A percentile compares a stretch with the other conserved stretches of the same genome.
Evolutionary conservation across 2,888 invertebrate species (phyloP).

Genomic region (Drosophila koepferae): DNA sequence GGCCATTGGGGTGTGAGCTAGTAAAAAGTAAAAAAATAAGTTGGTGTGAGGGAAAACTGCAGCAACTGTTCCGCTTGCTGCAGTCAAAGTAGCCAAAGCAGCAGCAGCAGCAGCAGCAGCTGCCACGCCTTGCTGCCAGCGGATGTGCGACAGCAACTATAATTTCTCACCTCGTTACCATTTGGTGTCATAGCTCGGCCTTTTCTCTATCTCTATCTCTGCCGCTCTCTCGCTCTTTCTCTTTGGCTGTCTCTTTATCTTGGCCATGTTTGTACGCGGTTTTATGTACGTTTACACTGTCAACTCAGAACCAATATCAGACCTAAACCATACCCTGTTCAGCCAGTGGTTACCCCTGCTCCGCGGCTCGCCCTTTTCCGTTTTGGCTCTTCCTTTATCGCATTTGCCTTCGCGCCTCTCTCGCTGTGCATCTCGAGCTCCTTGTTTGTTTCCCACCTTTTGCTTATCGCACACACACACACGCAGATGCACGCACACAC

Average conservation of each 20-base stretch:
- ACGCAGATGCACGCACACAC: conserved; percentile 19
- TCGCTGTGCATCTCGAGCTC: conserved; percentile 25
- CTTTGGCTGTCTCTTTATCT: conserved; percentile 16
- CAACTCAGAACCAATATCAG: conserved; percentile 54
- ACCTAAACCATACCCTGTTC: background rate
- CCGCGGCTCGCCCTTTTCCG: conserved; percentile 53
- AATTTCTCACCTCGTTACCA: conserved; percentile 56
- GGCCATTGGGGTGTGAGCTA: background rate
- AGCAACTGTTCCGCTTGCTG: conserved; percentile 40
- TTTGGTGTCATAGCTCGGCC: conserved; percentile 33
- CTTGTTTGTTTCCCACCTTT: conserved; percentile 65
- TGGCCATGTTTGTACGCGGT: conserved; percentile 54
- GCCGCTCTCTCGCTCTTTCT: background rate
- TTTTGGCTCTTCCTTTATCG: conserved; percentile 43
- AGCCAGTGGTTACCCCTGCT: background rate
- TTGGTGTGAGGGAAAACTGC: background rate
- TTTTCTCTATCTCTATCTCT: background rate
- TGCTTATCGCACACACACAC: conserved; percentile 41
- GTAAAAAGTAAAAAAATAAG: background rate
- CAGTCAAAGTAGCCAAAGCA: background rate
- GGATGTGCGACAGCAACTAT: conserved; percentile 26
- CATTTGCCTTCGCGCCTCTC: conserved; percentile 32
- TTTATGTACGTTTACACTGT: conserved; percentile 61
- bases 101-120: conserved; percentile 1
- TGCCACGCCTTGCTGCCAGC: conserved; percentile 34